Percentiles rank a stretch among this genome's conserved stretches.
Conservation (phyloP, 37 sponge, comb jelly and placozoan species). For the Chondrosia reniformis region DNA sequence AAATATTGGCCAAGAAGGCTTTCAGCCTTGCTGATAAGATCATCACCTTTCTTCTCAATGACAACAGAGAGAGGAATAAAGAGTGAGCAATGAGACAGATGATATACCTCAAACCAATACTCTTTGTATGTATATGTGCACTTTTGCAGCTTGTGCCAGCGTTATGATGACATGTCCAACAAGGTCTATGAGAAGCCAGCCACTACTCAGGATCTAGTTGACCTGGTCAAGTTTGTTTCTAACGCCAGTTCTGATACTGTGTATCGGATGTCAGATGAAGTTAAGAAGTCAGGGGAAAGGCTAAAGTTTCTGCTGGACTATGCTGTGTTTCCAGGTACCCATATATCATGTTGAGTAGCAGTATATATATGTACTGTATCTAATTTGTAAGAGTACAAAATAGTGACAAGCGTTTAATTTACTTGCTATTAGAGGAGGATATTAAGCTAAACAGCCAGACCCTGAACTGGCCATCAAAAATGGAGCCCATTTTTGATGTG, state of each 20-base stretch:
- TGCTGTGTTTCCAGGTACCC: slow-evolving; percentile 58
- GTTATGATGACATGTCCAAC: slow-evolving; percentile 81
- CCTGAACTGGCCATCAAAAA: slow-evolving; percentile 88
- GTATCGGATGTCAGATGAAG: slow-evolving; percentile 61
- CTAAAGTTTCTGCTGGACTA: slow-evolving; percentile 87
- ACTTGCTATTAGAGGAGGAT: slow-evolving; percentile 71
- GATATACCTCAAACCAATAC: background rate
- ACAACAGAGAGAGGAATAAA: slow-evolving; percentile 83
- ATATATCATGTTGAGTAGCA: background rate
- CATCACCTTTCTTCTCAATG: slow-evolving; percentile 40
- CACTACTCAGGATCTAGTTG: slow-evolving; percentile 77
- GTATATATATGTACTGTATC: no score
- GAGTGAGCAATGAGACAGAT: slow-evolving; percentile 39
- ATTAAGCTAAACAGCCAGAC: slow-evolving; percentile 85
- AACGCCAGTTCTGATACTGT: slow-evolving; percentile 75
- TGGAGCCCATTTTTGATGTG: slow-evolving; percentile 93
- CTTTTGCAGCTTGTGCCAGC: slow-evolving; percentile 71
- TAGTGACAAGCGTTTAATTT: background rate
- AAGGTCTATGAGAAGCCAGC: slow-evolving; percentile 74
- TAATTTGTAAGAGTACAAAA: background rate
- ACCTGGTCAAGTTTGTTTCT: slow-evolving; percentile 75
- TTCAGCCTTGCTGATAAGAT: slow-evolving; percentile 49
- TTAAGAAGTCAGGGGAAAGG: slow-evolving; percentile 70
- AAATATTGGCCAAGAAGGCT: slow-evolving; percentile 30
- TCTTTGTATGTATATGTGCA: background rate